phyloP scores from a whole-genome alignment of 2,113 vertebrate species.

The Oenanthe oenanthe region DNA sequence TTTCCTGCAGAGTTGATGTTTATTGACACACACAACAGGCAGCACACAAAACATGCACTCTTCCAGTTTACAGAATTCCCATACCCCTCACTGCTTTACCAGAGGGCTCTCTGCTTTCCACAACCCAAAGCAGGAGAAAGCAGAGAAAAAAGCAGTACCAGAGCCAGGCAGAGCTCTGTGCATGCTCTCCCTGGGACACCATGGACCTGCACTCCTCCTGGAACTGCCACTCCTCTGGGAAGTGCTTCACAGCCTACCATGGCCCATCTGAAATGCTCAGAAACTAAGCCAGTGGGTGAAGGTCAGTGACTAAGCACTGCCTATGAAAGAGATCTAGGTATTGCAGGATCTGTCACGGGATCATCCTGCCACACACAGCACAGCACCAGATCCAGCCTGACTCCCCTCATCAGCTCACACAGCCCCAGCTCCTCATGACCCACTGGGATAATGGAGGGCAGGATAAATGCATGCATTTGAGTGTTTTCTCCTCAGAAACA shows the following conservation, averaged over 20 bases:
- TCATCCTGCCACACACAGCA: neutral
- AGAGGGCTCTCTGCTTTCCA: neutral
- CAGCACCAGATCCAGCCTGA: fast-evolving
- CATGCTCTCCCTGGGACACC: neutral
- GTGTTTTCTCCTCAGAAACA: neutral
- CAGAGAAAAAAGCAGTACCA: neutral
- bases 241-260: neutral
- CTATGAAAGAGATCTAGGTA: neutral
- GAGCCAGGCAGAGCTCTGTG: neutral
- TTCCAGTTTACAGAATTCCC: neutral
- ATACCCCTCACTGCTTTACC: neutral
- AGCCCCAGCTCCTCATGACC: neutral
- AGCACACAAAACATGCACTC: neutral
- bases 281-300: neutral
- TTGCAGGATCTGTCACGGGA: neutral
- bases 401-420: neutral
- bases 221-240: neutral
- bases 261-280: neutral
- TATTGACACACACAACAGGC: neutral
- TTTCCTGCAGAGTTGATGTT: neutral
- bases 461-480: neutral
- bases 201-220: neutral
- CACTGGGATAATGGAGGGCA: neutral
- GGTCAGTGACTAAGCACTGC: neutral
- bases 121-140: neutral